phyloP scores from a whole-genome alignment of 2,888 invertebrate species.

The Xestia xanthographa region DNA sequence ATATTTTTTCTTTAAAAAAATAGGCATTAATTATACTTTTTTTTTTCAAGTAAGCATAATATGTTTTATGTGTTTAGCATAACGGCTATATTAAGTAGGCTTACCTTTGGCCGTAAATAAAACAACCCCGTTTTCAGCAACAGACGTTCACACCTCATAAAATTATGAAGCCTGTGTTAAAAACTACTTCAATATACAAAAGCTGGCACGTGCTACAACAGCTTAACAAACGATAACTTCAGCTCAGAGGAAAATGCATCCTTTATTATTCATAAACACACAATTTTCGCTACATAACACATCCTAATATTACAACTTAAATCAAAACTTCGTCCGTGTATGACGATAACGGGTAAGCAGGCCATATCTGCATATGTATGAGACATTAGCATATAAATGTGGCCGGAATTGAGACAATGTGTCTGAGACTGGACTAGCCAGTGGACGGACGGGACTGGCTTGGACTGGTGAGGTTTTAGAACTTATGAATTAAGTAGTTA shows the following conservation, averaged over 20 bases:
- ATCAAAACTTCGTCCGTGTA: constrained; percentile 49
- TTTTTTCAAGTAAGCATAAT: too few species aligned
- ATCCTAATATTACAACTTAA: constrained; percentile 6
- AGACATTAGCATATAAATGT: constrained; percentile 67
- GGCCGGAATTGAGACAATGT: constrained; percentile 60
- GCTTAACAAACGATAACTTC: constrained; percentile 28
- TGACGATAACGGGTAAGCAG: constrained; percentile 51
- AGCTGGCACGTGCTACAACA: constrained; percentile 12
- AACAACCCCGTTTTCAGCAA: too few species aligned
- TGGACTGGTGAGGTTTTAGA: neutral
- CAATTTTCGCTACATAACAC: constrained; percentile 6
- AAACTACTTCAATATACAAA: constrained; percentile 15
- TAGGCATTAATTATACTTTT: too few species aligned
- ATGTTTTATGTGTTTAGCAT: too few species aligned
- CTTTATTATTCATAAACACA: constrained; percentile 27
- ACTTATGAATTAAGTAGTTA: neutral
- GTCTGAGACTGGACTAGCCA: constrained; percentile 44
- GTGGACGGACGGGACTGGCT: neutral
- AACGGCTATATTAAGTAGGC: too few species aligned
- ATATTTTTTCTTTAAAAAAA: too few species aligned
- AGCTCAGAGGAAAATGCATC: constrained; percentile 26
- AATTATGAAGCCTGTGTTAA: neutral
- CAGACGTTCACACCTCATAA: too few species aligned
- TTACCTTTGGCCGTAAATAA: too few species aligned
- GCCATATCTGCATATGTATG: constrained; percentile 63